Base-by-base conservation (phyloP, 2,113 vertebrate species). In the Myrmecobius fasciatus region DNA sequence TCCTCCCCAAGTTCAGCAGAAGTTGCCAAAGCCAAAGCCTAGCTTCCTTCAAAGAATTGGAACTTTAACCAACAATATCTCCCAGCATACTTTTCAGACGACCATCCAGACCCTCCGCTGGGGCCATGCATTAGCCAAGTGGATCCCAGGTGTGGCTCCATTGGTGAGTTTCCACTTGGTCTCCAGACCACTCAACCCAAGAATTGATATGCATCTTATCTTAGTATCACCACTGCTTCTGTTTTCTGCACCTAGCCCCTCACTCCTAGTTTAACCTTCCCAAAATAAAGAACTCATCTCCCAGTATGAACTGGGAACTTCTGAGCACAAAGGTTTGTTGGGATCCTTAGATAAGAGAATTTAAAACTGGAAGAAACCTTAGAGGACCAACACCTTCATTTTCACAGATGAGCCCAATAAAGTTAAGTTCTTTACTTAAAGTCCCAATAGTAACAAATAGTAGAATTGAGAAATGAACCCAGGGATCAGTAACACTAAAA, bases 71-170 rank as follows among this genome's bases (percentile, higher is more conserved):
- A 97, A 91, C 95, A 98, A 97, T 0, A 36, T 98, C 56, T 99
- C 98, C 56, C 97, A 89, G 24, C 98, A 96, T 0, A 98, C 98
- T 89, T 97, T 98, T 96, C 98, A 98, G 94, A 98, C 98, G 96
- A 98, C 98, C 1, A 95, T 96, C 48, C 95, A 95, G 52, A 97
- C 89, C 22, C 97, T 99, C 36, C 98, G 98, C 95, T 97, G 83
- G 96, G 98, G 99, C 90, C 98, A 98, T 43, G 96, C 98, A 91
- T 93, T 99, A 96, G 98, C 97, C 89, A 96, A 96, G 93, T 98
- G 98, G 98, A 97, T 98, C 91, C 98, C 98, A 2, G 97, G 98
- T 0, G 92, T 98, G 95, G 96, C 95, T 0, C 96, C 97, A 4
- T 26, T 99, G 98, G 98, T 99, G 96, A 99, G 98, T 98, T 51